Evolutionary conservation across 2,113 vertebrate species (phyloP).

Genomic region (western clawed frog (Xenopus tropicalis)): DNA sequence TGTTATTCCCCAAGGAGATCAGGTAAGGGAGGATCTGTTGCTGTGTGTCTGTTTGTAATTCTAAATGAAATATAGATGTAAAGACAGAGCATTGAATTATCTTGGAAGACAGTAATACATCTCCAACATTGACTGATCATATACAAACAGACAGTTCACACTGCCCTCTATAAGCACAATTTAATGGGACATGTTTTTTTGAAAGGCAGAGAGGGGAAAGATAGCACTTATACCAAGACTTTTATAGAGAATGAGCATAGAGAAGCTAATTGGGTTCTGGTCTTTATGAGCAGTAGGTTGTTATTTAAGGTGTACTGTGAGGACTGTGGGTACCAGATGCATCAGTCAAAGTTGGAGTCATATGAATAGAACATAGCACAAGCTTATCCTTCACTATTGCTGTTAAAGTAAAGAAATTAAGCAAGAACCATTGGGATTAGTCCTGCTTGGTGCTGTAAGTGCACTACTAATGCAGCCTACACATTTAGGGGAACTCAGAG

Average conservation of each 20-base stretch:
- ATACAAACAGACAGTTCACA: neutral
- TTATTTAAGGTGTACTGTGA: too few relatives aligned
- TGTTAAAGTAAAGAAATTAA: too few relatives aligned
- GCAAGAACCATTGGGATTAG: too few relatives aligned
- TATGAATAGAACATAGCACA: too few relatives aligned
- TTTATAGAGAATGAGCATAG: neutral
- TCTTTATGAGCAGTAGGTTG: neutral
- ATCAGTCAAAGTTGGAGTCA: too few relatives aligned
- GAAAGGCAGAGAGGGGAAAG: neutral
- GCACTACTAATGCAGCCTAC: too few relatives aligned
- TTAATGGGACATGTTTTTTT: neutral
- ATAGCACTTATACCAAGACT: neutral
- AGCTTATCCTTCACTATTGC: too few relatives aligned
- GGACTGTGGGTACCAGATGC: too few relatives aligned
- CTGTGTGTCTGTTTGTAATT: constrained; percentile 9
- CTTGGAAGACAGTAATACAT: neutral
- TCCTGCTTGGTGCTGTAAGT: too few relatives aligned
- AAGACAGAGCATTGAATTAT: neutral
- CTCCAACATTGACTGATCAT: neutral
- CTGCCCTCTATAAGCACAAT: neutral
- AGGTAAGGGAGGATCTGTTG: neutral
- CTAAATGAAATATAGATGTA: constrained; percentile 12
- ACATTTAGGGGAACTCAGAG: too few relatives aligned
- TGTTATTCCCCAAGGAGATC: neutral
- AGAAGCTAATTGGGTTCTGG: neutral